Evolutionary conservation across 2,113 vertebrate species (phyloP), one percentile per base, ranked within the genome.

Genomic region (Diphyllodes magnificus): DNA sequence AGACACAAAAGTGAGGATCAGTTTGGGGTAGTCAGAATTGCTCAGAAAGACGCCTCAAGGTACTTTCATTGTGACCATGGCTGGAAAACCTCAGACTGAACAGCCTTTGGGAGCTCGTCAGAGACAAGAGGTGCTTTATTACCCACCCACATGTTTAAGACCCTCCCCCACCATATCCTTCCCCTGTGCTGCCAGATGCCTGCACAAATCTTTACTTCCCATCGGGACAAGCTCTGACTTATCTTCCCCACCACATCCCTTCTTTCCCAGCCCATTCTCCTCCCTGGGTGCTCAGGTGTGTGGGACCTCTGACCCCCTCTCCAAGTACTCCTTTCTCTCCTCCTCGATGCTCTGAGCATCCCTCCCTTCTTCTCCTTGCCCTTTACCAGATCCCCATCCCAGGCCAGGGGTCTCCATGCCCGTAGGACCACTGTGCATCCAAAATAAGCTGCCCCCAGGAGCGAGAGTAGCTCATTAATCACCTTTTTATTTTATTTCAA

Each of bases 401-500:
- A 3, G 1, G 5, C 4, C 31, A 9, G 6, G 31, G 4, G 4
- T 33, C 22, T 50, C 31, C 15, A 2, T 22, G 13, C 6, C 63
- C 17, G 7, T 2, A 4, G 9, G 15, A 3, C 3, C 12, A 20
- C 76, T 30, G 18, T 37, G 27, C 39, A 60, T 25, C 25, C 60
- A 81, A 63, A 35, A 64, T 2, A 68, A 90, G 37, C 47, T 28
- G 8, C 27, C 50, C 37, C 11, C 14, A 27, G 23, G 82, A 85
- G 68, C 22, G 18, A 9, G 25, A 79, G 51, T 42, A 85, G 82
- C 92, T 93, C 12, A 3, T 95, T 60, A 54, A 72, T 86, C 93
- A 91, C 86, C 79, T 72, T 79, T 97, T 96, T 93, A 96, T 97
- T 97, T 70, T 31, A 76, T 66, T 77, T 70, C 15, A 44, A 93